These are phyloP conservation scores for Microplitis demolitor DNA, from an alignment of 1,140 invertebrate genomes.

Conservation along the genomic window DNA sequence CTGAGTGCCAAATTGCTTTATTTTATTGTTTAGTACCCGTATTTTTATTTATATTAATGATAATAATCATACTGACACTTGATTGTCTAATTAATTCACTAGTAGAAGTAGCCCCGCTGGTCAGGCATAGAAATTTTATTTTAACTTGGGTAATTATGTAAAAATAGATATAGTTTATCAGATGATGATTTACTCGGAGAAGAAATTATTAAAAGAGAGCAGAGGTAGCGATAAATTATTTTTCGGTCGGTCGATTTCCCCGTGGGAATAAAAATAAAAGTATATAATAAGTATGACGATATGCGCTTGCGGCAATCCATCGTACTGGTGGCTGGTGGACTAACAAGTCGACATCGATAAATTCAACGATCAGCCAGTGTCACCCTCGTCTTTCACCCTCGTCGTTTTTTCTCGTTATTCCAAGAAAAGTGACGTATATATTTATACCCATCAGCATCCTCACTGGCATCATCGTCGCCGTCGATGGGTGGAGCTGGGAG, in stretches of 20 bases:
- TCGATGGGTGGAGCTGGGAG: too few relatives aligned
- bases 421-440: not conserved
- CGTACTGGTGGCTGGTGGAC: not conserved
- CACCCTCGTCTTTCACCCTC: not conserved
- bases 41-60: too few relatives aligned
- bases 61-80: not conserved
- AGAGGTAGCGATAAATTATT: too few relatives aligned
- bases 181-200: too few relatives aligned
- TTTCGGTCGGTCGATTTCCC: too few relatives aligned
- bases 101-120: too few relatives aligned
- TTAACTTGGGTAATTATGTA: too few relatives aligned
- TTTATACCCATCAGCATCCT: not conserved
- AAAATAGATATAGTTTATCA: too few relatives aligned
- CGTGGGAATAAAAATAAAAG: not conserved
- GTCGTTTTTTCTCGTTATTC: slow-evolving; percentile 15
- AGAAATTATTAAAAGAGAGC: too few relatives aligned
- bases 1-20: not conserved
- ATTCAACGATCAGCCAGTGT: slow-evolving; percentile 2
- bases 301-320: not conserved
- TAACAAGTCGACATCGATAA: slow-evolving; percentile 14
- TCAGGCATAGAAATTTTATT: too few relatives aligned
- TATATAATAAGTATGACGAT: not conserved
- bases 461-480: not conserved
- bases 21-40: not conserved
- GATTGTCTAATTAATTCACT: too few relatives aligned